Evolutionary conservation across 1,140 invertebrate species (phyloP), one percentile per base, ranked within the genome.

Genomic region (Temnothorax longispinosus): DNA sequence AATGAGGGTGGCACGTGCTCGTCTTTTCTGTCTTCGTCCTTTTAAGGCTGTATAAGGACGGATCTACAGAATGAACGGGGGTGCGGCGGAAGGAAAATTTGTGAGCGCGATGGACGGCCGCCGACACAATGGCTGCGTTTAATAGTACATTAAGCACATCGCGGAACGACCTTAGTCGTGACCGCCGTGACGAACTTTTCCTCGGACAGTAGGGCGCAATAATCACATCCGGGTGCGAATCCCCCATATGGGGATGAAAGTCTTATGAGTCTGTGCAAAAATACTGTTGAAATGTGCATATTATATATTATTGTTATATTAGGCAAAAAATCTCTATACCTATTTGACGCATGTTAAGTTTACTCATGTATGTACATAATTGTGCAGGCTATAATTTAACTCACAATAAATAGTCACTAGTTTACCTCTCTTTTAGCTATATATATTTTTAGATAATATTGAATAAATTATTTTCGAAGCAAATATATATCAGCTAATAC

Each of bases 111-210:
- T 92, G 90, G 92, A 91, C 91, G 88, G 47, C 71, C 71, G 69
- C 58, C 82, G 86, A 75, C 74, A 93, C 93, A 94, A 94, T 94
- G 71, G 88, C 60, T 87, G 91, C 92, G 93, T 94, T 94, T 94
- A 91, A 94, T 93, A 94, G 91, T 92, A 94, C 93, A 94, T 94
- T 94, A 92, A 90, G 86, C 93, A 93, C 85, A 84, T 64, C 74
- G 75, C 38, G 71, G 54, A 84, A 44, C 74, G 90, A 91, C 54
- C 64, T 64, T 76, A 50, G 47, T 86, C 18, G 60, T 65, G 90
- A 90, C 78, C 87, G 80, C 85, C 87, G 86, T 86, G 91, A 88
- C 90, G 77, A 90, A 91, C n/a, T 90, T 78, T 85, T 81, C 85
- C 58, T 75, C 32, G 85, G 71, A 89, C 84, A 87, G 77, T 71